A percentile compares a stretch with the other conserved stretches of the same genome.
Evolutionary conservation across 1,140 invertebrate species (phyloP).

Genomic region (Triops cancriformis): DNA sequence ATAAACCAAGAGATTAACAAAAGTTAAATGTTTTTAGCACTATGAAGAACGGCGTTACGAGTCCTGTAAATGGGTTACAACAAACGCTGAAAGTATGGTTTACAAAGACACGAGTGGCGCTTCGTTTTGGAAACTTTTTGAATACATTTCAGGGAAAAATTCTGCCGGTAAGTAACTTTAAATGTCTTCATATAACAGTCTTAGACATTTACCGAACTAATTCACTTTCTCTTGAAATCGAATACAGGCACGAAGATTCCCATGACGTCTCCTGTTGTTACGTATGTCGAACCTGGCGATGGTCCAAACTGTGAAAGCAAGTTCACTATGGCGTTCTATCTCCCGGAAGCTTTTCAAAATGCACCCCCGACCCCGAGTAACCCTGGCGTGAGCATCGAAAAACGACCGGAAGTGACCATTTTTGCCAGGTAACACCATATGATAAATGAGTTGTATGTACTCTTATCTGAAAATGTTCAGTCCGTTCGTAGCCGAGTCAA

Average conservation of each 20-base stretch:
- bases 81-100: not conserved
- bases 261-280: slow-evolving; percentile 40
- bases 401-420: slow-evolving; percentile 26
- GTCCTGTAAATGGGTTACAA: not conserved
- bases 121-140: not conserved
- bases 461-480: not conserved
- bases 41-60: not conserved
- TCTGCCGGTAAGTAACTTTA: not conserved
- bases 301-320: slow-evolving; percentile 38
- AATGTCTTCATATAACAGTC: not conserved
- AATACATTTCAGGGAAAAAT: not conserved
- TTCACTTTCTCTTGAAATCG: too few relatives aligned
- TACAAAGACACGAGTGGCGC: not conserved
- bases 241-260: slow-evolving; percentile 36
- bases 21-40: not conserved
- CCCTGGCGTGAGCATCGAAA: slow-evolving; percentile 36
- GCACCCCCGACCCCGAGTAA: slow-evolving; percentile 35
- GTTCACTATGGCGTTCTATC: slow-evolving; percentile 39
- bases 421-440: slow-evolving; percentile 17
- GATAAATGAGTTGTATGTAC: not conserved
- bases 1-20: too few relatives aligned
- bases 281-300: slow-evolving; percentile 36
- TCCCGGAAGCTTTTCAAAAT: slow-evolving; percentile 34
- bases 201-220: too few relatives aligned
- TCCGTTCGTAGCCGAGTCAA: not conserved